These are phyloP conservation scores for Allobates femoralis DNA, from an alignment of 2,797 vertebrate species.

Conservation along the genomic window DNA sequence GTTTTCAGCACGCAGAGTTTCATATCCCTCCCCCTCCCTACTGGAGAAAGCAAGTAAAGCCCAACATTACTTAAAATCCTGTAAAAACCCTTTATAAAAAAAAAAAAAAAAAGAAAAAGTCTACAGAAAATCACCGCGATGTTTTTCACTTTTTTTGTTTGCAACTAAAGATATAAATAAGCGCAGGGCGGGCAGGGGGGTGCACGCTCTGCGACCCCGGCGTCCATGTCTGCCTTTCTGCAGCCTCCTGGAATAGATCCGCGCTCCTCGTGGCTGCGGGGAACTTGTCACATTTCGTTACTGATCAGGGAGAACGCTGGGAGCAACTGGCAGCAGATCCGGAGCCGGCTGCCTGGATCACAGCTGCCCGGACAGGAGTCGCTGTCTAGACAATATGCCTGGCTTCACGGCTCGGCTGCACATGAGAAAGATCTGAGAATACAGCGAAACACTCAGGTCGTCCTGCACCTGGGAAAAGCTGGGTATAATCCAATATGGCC, in stretches of 20 bases:
- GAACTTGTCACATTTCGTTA: neutral
- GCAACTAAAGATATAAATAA: too few relatives aligned
- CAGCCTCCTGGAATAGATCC: slow-evolving; percentile 38
- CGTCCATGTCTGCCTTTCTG: neutral
- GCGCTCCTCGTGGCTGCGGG: slow-evolving; percentile 7
- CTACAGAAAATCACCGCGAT: too few relatives aligned
- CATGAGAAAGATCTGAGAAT: neutral
- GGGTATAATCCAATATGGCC: too few relatives aligned
- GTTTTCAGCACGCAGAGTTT: too few relatives aligned
- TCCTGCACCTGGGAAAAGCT: too few relatives aligned
- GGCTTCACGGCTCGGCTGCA: neutral
- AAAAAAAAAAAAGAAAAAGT: too few relatives aligned
- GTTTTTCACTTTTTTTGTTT: too few relatives aligned
- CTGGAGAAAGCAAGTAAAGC: too few relatives aligned
- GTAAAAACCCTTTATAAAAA: too few relatives aligned
- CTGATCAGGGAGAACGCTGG: neutral
- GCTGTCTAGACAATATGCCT: slow-evolving; percentile 36
- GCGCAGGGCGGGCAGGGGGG: too few relatives aligned
- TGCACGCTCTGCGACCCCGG: neutral
- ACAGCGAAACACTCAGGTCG: neutral
- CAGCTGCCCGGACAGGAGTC: slow-evolving; percentile 18
- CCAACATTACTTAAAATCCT: too few relatives aligned
- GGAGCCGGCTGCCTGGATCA: neutral
- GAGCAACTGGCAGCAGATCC: slow-evolving; percentile 41
- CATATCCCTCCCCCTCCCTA: too few relatives aligned